phyloP scores from a whole-genome alignment of 2,888 invertebrate genomes.

The Hirudinaria manillensis region DNA sequence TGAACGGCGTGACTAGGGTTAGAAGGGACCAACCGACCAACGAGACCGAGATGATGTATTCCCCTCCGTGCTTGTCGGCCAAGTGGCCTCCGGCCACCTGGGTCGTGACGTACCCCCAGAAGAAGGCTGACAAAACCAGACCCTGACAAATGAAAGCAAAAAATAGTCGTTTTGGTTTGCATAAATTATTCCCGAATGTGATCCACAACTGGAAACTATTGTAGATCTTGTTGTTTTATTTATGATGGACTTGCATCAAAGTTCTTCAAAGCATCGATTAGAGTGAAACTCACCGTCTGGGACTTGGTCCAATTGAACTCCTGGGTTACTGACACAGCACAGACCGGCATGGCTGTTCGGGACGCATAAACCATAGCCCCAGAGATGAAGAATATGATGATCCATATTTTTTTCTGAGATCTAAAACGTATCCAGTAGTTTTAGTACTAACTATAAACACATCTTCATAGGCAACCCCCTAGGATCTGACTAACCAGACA shows the following conservation, averaged over 20 bases:
- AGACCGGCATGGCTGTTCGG: slow-evolving; percentile 65
- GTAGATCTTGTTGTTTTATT: background rate
- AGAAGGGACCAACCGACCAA: slow-evolving; percentile 57
- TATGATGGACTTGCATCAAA: background rate
- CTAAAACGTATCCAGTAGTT: slow-evolving; percentile 39
- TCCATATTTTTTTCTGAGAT: slow-evolving; percentile 49
- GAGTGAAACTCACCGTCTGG: slow-evolving; percentile 56
- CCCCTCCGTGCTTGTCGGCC: slow-evolving; percentile 62
- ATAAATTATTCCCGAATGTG: background rate
- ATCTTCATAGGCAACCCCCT: background rate
- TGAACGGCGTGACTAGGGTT: slow-evolving; percentile 52
- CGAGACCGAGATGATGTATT: slow-evolving; percentile 62
- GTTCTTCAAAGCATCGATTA: background rate
- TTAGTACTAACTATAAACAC: background rate
- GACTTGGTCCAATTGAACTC: slow-evolving; percentile 67
- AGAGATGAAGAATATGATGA: slow-evolving; percentile 59
- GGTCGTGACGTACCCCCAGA: slow-evolving; percentile 70
- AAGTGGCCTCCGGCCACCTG: slow-evolving; percentile 54
- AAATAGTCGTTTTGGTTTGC: background rate
- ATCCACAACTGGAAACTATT: background rate
- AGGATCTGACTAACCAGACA: too few relatives aligned
- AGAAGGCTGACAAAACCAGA: slow-evolving; percentile 67
- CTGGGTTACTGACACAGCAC: slow-evolving; percentile 62
- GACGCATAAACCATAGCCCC: slow-evolving; percentile 65
- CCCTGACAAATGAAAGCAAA: slow-evolving; percentile 52